Conservation (phyloP, 2,113 vertebrate species). For the Hypocryptadius cinnamomeus region DNA sequence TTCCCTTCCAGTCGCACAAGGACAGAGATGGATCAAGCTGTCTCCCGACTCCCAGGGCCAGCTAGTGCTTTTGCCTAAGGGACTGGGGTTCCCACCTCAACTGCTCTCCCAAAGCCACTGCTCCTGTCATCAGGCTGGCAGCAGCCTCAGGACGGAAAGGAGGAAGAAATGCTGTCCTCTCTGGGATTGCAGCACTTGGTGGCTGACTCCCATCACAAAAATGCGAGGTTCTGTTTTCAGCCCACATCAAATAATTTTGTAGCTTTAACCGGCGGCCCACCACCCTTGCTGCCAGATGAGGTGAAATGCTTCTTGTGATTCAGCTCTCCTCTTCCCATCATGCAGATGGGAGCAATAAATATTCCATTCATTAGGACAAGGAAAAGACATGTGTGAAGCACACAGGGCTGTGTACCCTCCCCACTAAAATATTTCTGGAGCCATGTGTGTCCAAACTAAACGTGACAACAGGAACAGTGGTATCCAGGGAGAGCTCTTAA, state of each 20-base stretch:
- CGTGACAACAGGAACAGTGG: background rate
- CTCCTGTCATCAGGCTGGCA: rapidly evolving
- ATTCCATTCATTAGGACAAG: background rate
- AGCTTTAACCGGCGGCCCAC: background rate
- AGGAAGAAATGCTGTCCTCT: background rate
- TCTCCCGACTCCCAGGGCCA: background rate
- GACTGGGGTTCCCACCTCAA: background rate
- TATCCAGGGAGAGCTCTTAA: background rate
- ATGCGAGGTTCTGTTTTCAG: background rate
- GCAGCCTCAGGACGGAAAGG: background rate
- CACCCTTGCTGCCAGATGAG: background rate
- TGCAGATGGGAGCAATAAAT: background rate
- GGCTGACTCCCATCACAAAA: background rate
- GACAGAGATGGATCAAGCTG: rapidly evolving
- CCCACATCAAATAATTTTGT: background rate
- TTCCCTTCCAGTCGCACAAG: background rate
- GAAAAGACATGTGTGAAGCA: background rate
- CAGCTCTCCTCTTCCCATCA: background rate
- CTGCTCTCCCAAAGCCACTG: background rate
- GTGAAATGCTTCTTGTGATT: rapidly evolving
- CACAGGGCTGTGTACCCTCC: background rate
- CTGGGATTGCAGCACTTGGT: rapidly evolving
- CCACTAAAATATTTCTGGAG: background rate
- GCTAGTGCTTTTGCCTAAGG: background rate
- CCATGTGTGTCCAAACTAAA: background rate